These are phyloP conservation scores for Actinia equina DNA, from an alignment of 64 coral and sea anemone genomes.

Conservation along the genomic window DNA sequence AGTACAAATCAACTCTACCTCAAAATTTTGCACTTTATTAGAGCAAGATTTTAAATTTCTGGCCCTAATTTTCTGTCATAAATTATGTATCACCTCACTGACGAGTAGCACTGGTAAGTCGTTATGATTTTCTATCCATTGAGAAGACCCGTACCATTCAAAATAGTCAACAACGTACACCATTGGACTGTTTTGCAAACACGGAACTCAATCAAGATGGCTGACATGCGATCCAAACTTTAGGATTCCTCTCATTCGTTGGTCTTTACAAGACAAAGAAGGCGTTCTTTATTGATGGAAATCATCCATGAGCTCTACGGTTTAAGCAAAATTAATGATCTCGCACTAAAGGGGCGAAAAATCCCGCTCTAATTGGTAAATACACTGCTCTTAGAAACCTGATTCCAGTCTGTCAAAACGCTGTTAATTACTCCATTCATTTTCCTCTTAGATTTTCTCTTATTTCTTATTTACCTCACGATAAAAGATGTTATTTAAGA, in stretches of 20 bases:
- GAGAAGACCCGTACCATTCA: neutral
- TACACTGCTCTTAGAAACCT: neutral
- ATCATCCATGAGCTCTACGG: neutral
- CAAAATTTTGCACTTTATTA: neutral
- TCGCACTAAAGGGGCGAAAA: neutral
- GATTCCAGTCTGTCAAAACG: neutral
- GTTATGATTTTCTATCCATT: neutral
- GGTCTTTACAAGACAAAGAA: neutral
- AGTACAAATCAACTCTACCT: neutral
- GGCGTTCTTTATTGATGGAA: neutral
- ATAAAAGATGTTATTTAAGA: neutral
- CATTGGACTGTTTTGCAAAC: neutral
- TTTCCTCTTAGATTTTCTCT: neutral
- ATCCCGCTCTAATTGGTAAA: neutral
- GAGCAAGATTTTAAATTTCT: neutral
- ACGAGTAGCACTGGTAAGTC: neutral
- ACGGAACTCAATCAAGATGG: neutral
- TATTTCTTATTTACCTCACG: neutral
- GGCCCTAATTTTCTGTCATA: neutral
- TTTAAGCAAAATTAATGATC: neutral
- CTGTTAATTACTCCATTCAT: neutral
- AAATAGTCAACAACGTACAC: neutral
- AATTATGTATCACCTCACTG: conserved; percentile 13
- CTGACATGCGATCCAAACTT: neutral
- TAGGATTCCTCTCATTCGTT: neutral